These are phyloP conservation scores for Arothron firmamentum DNA, from an alignment of 2,113 vertebrate genomes.

Conservation along the genomic window DNA sequence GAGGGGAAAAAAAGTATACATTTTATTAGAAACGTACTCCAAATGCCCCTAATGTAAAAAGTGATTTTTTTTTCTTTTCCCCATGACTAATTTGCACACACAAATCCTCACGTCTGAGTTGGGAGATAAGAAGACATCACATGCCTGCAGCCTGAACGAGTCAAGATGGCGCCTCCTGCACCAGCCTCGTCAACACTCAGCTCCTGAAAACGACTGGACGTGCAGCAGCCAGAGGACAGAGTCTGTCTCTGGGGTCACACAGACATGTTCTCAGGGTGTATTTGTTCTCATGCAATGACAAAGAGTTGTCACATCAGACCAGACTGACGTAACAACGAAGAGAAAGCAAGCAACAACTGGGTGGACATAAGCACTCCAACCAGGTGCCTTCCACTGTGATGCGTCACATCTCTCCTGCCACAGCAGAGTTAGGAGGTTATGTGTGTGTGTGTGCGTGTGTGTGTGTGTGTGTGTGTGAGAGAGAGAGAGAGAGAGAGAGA, in stretches of 20 bases:
- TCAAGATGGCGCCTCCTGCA: background rate
- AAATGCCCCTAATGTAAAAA: too few species aligned
- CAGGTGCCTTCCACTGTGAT: background rate
- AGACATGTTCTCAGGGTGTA: constrained; percentile 5
- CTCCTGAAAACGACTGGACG: constrained; percentile 22
- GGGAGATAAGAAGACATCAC: too few species aligned
- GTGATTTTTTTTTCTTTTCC: too few species aligned
- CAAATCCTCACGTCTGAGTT: too few species aligned
- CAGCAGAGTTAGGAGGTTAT: too few species aligned
- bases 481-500: background rate
- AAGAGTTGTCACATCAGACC: constrained; percentile 1
- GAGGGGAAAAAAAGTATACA: too few species aligned
- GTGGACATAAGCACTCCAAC: background rate
- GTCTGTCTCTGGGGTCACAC: constrained; percentile 3
- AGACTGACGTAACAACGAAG: background rate
- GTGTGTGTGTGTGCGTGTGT: too few species aligned
- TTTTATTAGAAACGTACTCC: too few species aligned
- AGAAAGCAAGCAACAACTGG: constrained; percentile 1
- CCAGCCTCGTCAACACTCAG: background rate
- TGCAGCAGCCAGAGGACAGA: constrained; percentile 14
- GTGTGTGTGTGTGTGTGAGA: background rate
- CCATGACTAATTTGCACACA: too few species aligned
- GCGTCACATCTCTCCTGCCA: too few species aligned
- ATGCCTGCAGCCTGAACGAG: background rate
- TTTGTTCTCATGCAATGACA: constrained; percentile 25